Conservation (phyloP, 2,888 invertebrate genomes). For the Phaonia tiefii region DNA sequence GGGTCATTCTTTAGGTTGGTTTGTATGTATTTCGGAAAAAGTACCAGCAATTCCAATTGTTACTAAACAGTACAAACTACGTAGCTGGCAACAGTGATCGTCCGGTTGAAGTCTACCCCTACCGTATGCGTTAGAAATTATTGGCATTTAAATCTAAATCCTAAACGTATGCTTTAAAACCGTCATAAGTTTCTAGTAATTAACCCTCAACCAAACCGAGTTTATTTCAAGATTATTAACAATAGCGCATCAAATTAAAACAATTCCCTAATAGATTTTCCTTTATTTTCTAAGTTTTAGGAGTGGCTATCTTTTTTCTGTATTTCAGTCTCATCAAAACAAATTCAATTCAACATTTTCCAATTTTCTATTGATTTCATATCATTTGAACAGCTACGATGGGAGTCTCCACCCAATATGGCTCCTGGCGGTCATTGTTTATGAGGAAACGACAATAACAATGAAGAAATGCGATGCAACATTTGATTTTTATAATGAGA, state of each 20-base stretch:
- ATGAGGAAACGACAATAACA: neutral
- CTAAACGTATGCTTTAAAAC: no score
- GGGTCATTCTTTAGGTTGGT: no score
- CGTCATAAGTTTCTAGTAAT: no score
- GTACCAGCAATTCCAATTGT: no score
- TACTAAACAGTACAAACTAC: no score
- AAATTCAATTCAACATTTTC: constrained; percentile 6
- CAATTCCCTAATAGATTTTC: constrained; percentile 1
- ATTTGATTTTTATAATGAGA: constrained; percentile 27
- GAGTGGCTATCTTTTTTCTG: constrained; percentile 26
- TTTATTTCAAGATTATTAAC: no score
- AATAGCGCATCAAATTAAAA: neutral
- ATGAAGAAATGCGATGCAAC: neutral
- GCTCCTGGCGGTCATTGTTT: constrained; percentile 55
- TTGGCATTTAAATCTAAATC: no score
- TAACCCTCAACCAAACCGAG: no score
- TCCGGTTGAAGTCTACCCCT: no score
- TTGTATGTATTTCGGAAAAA: no score
- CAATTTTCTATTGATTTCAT: constrained; percentile 52
- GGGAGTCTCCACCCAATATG: constrained; percentile 38
- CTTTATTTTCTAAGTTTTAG: constrained; percentile 2
- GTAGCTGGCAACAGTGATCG: no score
- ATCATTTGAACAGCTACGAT: constrained; percentile 18
- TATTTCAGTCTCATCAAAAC: constrained; percentile 1
- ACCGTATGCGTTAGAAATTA: no score